Evolutionary conservation across 2,888 invertebrate species (phyloP).

Genomic region (Trissolcus brochymenae): DNA sequence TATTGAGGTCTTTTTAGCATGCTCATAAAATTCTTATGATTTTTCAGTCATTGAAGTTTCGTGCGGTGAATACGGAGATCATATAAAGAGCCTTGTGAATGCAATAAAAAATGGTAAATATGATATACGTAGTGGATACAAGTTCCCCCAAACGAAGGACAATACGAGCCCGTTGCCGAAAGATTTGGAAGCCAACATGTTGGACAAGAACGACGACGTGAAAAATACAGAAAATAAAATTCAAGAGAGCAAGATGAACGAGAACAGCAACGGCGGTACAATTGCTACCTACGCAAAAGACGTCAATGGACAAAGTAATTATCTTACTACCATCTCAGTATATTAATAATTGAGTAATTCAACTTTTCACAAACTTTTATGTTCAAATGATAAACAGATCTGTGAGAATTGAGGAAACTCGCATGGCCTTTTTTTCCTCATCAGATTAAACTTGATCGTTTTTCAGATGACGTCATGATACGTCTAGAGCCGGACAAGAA

Average conservation of each 20-base stretch:
- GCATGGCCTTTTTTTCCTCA: too few species aligned
- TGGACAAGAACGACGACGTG: slow-evolving; percentile 69
- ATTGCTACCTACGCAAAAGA: slow-evolving; percentile 69
- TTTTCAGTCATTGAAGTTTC: slow-evolving; percentile 92
- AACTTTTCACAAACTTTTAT: too few species aligned
- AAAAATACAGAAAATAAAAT: slow-evolving; percentile 72
- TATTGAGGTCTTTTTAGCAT: neutral
- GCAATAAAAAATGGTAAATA: slow-evolving; percentile 91
- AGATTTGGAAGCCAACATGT: slow-evolving; percentile 60
- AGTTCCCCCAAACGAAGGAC: slow-evolving; percentile 81
- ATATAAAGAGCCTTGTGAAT: slow-evolving; percentile 87
- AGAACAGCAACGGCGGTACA: slow-evolving; percentile 65
- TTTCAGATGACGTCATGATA: slow-evolving; percentile 79
- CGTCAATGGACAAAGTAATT: slow-evolving; percentile 70
- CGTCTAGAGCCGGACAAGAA: slow-evolving; percentile 83
- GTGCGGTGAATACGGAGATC: slow-evolving; percentile 96
- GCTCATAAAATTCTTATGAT: too few species aligned
- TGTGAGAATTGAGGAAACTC: slow-evolving; percentile 2
- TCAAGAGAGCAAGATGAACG: slow-evolving; percentile 64
- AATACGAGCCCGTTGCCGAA: slow-evolving; percentile 75
- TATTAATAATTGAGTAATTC: too few species aligned
- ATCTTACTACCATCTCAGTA: slow-evolving; percentile 10
- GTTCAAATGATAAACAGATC: neutral
- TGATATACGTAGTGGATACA: slow-evolving; percentile 86
- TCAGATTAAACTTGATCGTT: neutral